These are phyloP conservation scores for Tridacna crocea DNA, from an alignment of 2,888 invertebrate genomes.

Conservation along the genomic window DNA sequence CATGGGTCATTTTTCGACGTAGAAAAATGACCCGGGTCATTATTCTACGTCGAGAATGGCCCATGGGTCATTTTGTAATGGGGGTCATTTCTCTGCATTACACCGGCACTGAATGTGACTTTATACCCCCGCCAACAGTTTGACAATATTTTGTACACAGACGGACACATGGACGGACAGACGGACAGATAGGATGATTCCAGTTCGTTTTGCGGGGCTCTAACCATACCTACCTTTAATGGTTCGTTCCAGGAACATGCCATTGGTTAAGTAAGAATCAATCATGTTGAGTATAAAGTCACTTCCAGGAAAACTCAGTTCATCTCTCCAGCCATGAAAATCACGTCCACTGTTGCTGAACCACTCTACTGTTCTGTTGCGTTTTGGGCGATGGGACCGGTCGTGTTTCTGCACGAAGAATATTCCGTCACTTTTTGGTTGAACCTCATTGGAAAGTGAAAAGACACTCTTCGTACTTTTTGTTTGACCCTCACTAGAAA, in stretches of 20 bases:
- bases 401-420: too few species aligned
- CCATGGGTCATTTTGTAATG: too few species aligned
- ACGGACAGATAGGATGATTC: not conserved
- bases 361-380: not conserved
- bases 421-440: too few species aligned
- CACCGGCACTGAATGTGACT: too few species aligned
- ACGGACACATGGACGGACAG: not conserved
- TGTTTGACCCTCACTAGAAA: too few species aligned
- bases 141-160: not conserved
- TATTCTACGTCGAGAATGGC: too few species aligned
- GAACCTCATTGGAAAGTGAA: too few species aligned
- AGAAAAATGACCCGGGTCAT: too few species aligned
- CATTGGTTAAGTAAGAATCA: not conserved
- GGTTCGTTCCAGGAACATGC: not conserved
- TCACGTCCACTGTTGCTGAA: constrained; percentile 6
- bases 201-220: not conserved
- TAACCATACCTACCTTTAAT: constrained; percentile 1
- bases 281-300: constrained; percentile 5
- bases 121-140: not conserved
- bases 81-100: too few species aligned
- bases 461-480: too few species aligned
- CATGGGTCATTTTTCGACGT: too few species aligned
- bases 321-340: constrained; percentile 19
- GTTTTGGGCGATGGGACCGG: not conserved
- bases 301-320: constrained; percentile 19